These are phyloP conservation scores for Drosophila nr. medialis DNA, from an alignment of 2,888 invertebrate genomes.

Conservation along the genomic window DNA sequence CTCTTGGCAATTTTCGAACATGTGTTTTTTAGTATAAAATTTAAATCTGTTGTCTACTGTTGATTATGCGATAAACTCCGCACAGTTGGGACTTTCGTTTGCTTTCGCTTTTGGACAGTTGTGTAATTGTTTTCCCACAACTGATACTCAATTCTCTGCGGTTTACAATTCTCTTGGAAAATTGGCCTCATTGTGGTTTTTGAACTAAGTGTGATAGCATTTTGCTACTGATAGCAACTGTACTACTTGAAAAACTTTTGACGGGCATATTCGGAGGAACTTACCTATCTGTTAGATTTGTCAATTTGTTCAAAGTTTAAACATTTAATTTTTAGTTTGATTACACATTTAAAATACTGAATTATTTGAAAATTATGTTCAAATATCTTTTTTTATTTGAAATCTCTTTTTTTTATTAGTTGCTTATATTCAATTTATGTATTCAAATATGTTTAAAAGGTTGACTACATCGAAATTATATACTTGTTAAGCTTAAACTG, in stretches of 20 bases:
- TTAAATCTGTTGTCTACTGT: conserved; percentile 69
- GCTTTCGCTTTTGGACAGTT: conserved; percentile 57
- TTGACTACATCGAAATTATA: not conserved
- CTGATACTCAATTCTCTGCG: conserved; percentile 25
- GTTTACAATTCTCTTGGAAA: conserved; percentile 4
- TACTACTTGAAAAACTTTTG: not conserved
- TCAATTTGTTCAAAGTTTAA: not conserved
- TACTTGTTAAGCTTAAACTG: not conserved
- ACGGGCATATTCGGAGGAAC: not conserved
- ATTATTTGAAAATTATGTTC: not conserved
- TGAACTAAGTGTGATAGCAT: not conserved
- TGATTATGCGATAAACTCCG: conserved; percentile 70
- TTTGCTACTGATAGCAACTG: conserved; percentile 7
- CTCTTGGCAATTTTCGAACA: conserved; percentile 70
- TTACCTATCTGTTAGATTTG: not conserved
- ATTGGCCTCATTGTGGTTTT: conserved; percentile 27
- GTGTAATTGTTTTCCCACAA: conserved; percentile 63
- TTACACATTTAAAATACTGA: not conserved
- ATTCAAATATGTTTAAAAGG: too few relatives aligned
- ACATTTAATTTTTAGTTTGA: not conserved
- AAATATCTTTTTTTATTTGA: too few relatives aligned
- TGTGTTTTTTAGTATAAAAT: conserved; percentile 75
- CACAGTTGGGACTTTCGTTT: conserved; percentile 29
- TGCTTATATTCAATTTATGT: too few relatives aligned
- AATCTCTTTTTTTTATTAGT: too few relatives aligned